phyloP scores from a whole-genome alignment of 2,888 invertebrate genomes.

The Orthosia gothica region DNA sequence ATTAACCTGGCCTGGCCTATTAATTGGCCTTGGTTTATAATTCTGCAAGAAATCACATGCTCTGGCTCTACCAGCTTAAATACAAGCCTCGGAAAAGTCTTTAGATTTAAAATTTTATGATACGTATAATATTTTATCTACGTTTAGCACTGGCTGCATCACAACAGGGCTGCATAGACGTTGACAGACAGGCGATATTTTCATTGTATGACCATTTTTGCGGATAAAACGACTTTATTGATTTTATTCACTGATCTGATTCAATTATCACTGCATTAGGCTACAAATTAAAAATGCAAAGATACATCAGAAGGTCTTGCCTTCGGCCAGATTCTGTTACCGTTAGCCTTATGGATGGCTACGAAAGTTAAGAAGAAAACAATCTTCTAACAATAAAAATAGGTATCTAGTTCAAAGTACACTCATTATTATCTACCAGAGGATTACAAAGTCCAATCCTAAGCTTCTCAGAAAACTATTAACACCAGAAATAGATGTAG shows the following conservation, averaged over 20 bases:
- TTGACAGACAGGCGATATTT: neutral
- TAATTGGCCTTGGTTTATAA: neutral
- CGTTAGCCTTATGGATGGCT: too few relatives aligned
- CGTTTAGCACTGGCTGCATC: too few relatives aligned
- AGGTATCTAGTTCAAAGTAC: neutral
- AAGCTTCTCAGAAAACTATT: conserved; percentile 14
- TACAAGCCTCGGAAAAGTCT: too few relatives aligned
- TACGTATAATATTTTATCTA: too few relatives aligned
- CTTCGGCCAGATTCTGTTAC: too few relatives aligned
- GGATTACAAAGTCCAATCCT: conserved; percentile 7
- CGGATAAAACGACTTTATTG: neutral
- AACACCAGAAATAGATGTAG: conserved; percentile 2
- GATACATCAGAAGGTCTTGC: too few relatives aligned
- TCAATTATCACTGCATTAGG: too few relatives aligned
- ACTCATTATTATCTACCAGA: neutral
- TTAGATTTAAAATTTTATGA: too few relatives aligned
- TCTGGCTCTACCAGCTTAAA: neutral
- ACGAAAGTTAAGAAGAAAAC: too few relatives aligned
- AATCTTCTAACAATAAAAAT: neutral
- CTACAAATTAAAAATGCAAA: too few relatives aligned
- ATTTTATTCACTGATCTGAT: neutral
- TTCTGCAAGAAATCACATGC: neutral
- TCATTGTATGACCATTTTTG: neutral
- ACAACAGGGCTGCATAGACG: too few relatives aligned
- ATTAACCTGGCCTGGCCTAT: too few relatives aligned